Conservation (phyloP, 2,888 invertebrate genomes). For the Spodoptera picta region DNA sequence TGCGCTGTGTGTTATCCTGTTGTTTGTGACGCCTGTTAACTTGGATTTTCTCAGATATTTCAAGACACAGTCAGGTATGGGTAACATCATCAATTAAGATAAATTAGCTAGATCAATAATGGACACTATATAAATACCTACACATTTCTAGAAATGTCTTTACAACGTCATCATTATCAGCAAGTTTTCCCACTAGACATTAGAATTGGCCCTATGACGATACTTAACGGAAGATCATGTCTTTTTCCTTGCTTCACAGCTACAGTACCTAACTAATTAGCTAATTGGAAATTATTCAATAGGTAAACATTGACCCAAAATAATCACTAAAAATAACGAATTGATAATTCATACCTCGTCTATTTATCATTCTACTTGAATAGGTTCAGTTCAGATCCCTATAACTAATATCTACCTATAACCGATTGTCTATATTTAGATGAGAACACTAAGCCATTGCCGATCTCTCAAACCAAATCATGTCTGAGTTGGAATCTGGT, state of each 20-base stretch:
- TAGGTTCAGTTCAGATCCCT: constrained; percentile 9
- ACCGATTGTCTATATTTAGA: constrained; percentile 50
- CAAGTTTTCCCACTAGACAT: too few relatives aligned
- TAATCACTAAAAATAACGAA: too few relatives aligned
- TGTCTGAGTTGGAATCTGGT: constrained; percentile 73
- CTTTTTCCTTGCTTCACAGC: too few relatives aligned
- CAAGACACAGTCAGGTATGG: constrained; percentile 61
- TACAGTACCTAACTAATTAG: too few relatives aligned
- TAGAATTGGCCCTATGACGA: too few relatives aligned
- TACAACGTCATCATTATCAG: too few relatives aligned
- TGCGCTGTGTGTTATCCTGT: constrained; percentile 64
- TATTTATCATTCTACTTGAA: constrained; percentile 9
- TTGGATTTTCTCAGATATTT: constrained; percentile 69
- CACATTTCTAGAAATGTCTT: too few relatives aligned
- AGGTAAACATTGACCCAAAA: too few relatives aligned
- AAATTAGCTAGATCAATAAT: too few relatives aligned
- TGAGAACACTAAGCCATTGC: constrained; percentile 52
- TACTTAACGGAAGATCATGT: too few relatives aligned
- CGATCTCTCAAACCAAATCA: constrained; percentile 58
- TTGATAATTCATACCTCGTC: neutral
- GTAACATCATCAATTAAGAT: neutral
- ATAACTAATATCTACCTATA: constrained; percentile 18
- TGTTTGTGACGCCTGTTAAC: constrained; percentile 71
- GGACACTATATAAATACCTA: too few relatives aligned
- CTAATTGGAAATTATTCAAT: too few relatives aligned